Percentiles rank a stretch among this genome's conserved stretches.
These are phyloP conservation scores for Elachura formosa DNA, from an alignment of 2,113 vertebrate species.

Conservation along the genomic window DNA sequence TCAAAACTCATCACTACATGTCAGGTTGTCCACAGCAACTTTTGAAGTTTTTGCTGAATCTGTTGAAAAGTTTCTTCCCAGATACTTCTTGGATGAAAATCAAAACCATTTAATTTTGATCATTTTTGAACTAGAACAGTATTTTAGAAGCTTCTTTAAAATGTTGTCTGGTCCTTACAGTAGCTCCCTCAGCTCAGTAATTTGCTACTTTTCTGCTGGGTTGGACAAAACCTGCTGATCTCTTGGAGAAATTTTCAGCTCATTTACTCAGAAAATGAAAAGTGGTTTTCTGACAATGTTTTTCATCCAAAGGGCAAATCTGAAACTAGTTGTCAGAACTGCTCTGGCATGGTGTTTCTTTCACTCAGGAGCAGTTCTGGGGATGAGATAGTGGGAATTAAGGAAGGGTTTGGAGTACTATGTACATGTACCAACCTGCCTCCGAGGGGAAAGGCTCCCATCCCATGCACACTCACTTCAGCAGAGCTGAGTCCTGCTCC, in stretches of 20 bases:
- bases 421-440: neutral
- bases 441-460: neutral
- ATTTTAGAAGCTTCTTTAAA: neutral
- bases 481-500: neutral
- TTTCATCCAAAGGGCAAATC: neutral
- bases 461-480: neutral
- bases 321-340: neutral
- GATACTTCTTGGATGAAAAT: neutral
- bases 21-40: neutral
- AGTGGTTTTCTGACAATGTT: neutral
- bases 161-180: neutral
- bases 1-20: too few relatives aligned
- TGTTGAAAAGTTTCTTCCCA: neutral
- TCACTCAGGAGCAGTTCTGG: neutral
- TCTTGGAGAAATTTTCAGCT: neutral
- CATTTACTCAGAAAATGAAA: neutral
- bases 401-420: neutral
- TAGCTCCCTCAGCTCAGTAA: neutral
- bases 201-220: neutral
- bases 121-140: neutral
- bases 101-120: neutral
- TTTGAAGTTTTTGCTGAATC: constrained; percentile 6
- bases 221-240: neutral
- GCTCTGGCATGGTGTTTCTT: neutral
- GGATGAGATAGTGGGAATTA: neutral